These are phyloP conservation scores for Pocota personata DNA, from an alignment of 2,888 invertebrate species.

Conservation along the genomic window DNA sequence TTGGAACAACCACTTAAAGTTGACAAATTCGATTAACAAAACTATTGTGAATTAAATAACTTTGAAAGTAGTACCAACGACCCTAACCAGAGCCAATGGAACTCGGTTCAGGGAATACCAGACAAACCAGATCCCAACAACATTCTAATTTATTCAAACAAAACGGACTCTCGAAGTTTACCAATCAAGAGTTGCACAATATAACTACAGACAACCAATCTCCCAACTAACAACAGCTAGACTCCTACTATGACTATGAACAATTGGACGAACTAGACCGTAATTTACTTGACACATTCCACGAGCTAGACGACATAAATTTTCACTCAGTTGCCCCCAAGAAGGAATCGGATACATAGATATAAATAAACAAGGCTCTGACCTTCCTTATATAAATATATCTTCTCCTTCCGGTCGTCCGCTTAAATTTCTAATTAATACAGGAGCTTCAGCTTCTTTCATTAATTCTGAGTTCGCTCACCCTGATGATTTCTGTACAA, in stretches of 20 bases:
- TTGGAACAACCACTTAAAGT: slow-evolving; percentile 9
- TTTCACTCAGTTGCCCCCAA: neutral
- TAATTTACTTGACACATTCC: neutral
- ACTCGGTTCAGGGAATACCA: no score
- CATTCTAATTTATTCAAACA: no score
- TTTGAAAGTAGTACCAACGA: neutral
- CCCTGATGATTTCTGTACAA: no score
- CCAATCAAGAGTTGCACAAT: no score
- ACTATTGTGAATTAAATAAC: neutral
- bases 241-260: neutral
- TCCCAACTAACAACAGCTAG: neutral
- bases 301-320: slow-evolving; percentile 11
- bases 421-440: slow-evolving; percentile 3
- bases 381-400: no score
- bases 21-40: neutral
- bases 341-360: slow-evolving; percentile 15
- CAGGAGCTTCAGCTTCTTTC: slow-evolving; percentile 20
- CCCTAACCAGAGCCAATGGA: no score
- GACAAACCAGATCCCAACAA: neutral
- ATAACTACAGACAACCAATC: no score
- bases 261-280: neutral
- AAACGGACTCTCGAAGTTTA: no score
- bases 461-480: slow-evolving; percentile 5
- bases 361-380: no score
- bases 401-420: slow-evolving; percentile 16